Conservation (phyloP, 2,797 vertebrate species). For the Schizopygopsis pylzovi region DNA sequence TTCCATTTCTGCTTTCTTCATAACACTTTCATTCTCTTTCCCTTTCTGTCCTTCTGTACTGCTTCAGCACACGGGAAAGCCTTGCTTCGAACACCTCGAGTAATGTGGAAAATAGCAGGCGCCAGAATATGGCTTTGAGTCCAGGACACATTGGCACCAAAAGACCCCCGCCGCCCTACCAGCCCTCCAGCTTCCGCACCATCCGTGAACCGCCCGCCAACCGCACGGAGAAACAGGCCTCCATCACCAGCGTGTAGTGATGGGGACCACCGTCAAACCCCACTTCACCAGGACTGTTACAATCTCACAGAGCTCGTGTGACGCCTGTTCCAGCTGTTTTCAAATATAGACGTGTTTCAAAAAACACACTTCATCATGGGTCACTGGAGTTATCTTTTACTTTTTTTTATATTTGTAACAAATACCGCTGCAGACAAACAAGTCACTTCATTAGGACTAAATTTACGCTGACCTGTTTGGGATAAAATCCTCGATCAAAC, state of each 20-base stretch:
- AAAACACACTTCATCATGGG: constrained; percentile 25
- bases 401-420: constrained; percentile 50
- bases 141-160: constrained; percentile 85
- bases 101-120: constrained; percentile 89
- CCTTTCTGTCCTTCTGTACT: constrained; percentile 53
- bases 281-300: constrained; percentile 27
- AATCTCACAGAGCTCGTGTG: constrained; percentile 30
- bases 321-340: constrained; percentile 40
- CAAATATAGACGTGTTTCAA: constrained; percentile 31
- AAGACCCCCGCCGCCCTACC: constrained; percentile 77
- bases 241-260: constrained; percentile 78
- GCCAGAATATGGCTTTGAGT: constrained; percentile 86
- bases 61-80: constrained; percentile 84
- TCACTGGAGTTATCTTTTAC: constrained; percentile 50
- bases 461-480: constrained; percentile 36
- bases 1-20: constrained; percentile 41
- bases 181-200: constrained; percentile 78
- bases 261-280: neutral
- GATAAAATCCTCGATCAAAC: constrained; percentile 39
- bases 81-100: constrained; percentile 91
- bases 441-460: constrained; percentile 34
- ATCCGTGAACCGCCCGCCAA: constrained; percentile 77
- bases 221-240: constrained; percentile 89
- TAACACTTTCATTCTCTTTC: constrained; percentile 52
- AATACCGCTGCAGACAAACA: constrained; percentile 45